Conservation (phyloP, 1,140 invertebrate genomes). For the Sweltsa coloradensis region DNA sequence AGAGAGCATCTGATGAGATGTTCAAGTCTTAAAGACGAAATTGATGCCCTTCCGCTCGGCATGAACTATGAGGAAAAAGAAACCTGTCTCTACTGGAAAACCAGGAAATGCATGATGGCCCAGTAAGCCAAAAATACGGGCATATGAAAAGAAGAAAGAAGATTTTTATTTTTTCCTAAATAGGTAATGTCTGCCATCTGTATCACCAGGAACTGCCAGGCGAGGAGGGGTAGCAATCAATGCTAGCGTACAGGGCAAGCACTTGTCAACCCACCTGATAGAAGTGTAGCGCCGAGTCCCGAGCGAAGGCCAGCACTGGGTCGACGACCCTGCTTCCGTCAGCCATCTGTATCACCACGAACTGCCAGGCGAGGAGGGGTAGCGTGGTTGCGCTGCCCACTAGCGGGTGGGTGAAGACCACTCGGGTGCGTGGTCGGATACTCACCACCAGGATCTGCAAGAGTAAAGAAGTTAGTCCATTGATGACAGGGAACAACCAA, state of each 20-base stretch:
- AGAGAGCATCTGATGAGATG: too few relatives aligned
- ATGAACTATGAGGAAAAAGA: too few relatives aligned
- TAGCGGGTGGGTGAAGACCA: constrained; percentile 51
- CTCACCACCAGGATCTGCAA: constrained; percentile 71
- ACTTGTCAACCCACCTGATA: constrained; percentile 49
- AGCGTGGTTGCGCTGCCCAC: constrained; percentile 45
- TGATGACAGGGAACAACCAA: too few relatives aligned
- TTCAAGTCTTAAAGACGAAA: too few relatives aligned
- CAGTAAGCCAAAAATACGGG: too few relatives aligned
- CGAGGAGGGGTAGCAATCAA: constrained; percentile 79
- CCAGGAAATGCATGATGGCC: too few relatives aligned
- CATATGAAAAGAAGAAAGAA: too few relatives aligned
- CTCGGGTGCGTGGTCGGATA: constrained; percentile 57
- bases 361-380: constrained; percentile 85
- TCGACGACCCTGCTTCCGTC: constrained; percentile 56
- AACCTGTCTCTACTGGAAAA: too few relatives aligned
- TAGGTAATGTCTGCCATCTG: constrained; percentile 53
- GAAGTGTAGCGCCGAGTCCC: constrained; percentile 68
- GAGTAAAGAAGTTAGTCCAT: too few relatives aligned
- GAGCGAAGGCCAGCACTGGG: constrained; percentile 75
- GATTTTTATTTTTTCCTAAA: too few relatives aligned
- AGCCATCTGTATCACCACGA: constrained; percentile 70
- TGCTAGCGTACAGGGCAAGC: not conserved
- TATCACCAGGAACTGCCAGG: constrained; percentile 86
- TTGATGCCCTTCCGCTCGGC: too few relatives aligned